Evolutionary conservation across 2,113 vertebrate species (phyloP), one percentile per base, ranked within the genome.

Genomic region (Perca flavescens): DNA sequence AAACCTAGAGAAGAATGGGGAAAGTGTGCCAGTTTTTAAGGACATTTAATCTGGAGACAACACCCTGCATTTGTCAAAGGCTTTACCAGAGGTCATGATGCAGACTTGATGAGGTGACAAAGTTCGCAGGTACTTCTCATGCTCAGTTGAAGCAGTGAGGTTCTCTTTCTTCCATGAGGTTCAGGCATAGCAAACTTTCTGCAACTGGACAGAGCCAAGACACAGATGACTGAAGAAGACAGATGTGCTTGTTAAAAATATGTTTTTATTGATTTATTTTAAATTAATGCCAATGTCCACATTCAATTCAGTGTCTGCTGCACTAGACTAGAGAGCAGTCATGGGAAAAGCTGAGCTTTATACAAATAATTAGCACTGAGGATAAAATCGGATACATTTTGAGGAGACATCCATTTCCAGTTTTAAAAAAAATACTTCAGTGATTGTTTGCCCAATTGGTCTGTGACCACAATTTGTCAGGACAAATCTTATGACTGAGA

Each of bases 401-500:
- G 58, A 90, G 77, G 72, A 83, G 77, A 87, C 74, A 57, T 90
- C 66, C 62, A 88, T 88, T 84, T 87, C 83, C 70, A 88, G 62
- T 54, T 79, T n/a, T 3, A 25, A 85, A 82, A 79, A 74, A 74
- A 87, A 74, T 25, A 64, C 74, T 74, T 88, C 28, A 64, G 80
- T 88, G 67, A 89, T 82, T 87, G 80, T 91, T 90, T 83, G 75
- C 60, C 77, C 85, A 85, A 85, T 84, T 86, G 85, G 73, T 91
- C 57, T 50, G 17, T 61, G 78, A 91, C 89, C 88, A 90, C 89
- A 93, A 87, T 90, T 91, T 90, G 88, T 92, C 86, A 79, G 84
- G 64, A 87, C 87, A 92, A 86, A 91, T 94, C 91, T 79, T 88
- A 79, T 68, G 87, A 92, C 92, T 84, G 89, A 92, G 89, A 91